Conservation (phyloP, 2,113 vertebrate species). For the Gavialis gangeticus region DNA sequence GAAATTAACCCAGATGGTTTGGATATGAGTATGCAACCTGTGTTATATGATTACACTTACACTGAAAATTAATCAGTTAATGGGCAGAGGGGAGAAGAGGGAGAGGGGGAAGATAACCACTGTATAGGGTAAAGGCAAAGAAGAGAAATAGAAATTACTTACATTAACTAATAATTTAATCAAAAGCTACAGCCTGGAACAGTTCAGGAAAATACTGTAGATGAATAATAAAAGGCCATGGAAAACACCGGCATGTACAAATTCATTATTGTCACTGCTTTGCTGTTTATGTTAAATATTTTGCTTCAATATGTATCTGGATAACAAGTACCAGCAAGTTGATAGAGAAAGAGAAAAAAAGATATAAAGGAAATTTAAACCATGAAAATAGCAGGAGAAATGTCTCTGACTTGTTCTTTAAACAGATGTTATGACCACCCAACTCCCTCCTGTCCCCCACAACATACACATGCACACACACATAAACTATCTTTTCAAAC, state of each 20-base stretch:
- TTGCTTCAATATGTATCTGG: background rate
- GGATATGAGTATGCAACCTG: too few species aligned
- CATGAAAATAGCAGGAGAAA: background rate
- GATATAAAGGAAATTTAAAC: conserved; percentile 11
- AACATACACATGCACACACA: background rate
- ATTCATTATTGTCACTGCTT: conserved; percentile 23
- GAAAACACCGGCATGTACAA: background rate
- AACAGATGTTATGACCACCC: background rate
- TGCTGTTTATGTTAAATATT: background rate
- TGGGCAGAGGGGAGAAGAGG: background rate
- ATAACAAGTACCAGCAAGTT: background rate
- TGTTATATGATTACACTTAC: background rate
- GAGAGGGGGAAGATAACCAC: background rate
- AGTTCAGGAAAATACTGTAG: background rate
- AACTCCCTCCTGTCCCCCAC: too few species aligned
- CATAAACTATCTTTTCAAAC: background rate
- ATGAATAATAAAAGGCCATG: background rate
- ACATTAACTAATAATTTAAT: too few species aligned
- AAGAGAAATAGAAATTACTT: background rate
- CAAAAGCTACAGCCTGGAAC: background rate
- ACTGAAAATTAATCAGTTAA: background rate
- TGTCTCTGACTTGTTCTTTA: background rate
- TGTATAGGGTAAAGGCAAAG: background rate
- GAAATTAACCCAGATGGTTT: background rate
- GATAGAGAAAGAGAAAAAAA: background rate